A percentile compares a stretch with the other conserved stretches of the same genome.
Evolutionary conservation across 2,113 vertebrate genomes (phyloP).

Genomic region (Calidris pugnax): DNA sequence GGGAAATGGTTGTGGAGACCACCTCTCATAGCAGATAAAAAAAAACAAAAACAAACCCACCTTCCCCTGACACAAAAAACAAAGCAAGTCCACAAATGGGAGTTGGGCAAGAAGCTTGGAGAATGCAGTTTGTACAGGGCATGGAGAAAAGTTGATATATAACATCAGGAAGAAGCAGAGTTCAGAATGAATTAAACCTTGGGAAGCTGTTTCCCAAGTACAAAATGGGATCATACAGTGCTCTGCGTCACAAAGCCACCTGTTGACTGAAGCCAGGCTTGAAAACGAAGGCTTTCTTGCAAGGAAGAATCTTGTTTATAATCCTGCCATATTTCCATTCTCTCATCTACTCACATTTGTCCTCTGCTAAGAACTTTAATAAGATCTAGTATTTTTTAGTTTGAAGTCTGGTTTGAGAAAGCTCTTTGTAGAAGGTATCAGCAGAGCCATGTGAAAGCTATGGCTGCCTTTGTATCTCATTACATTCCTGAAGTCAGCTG

Average conservation of each 20-base stretch:
- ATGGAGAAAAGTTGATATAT: neutral
- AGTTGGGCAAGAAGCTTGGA: neutral
- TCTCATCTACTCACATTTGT: neutral
- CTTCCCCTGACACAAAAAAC: neutral
- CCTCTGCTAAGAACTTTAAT: neutral
- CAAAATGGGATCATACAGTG: accelerated
- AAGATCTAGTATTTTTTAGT: neutral
- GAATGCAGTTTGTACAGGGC: neutral
- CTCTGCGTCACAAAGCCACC: neutral
- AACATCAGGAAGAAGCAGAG: neutral
- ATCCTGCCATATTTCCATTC: neutral
- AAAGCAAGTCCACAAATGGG: neutral
- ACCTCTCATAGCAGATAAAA: neutral
- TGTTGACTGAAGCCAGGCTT: neutral
- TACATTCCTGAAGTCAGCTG: conserved; percentile 37
- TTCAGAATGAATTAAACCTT: neutral
- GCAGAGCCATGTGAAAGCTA: neutral
- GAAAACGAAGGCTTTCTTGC: neutral
- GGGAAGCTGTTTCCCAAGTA: neutral
- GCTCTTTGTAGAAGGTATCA: neutral
- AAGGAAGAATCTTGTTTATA: conserved; percentile 6
- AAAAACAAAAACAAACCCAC: neutral
- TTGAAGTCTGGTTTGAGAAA: neutral
- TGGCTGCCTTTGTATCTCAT: neutral
- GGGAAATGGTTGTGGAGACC: neutral